Conservation (phyloP, 2,888 invertebrate species). For the Hermaeophaga mercurialis region DNA sequence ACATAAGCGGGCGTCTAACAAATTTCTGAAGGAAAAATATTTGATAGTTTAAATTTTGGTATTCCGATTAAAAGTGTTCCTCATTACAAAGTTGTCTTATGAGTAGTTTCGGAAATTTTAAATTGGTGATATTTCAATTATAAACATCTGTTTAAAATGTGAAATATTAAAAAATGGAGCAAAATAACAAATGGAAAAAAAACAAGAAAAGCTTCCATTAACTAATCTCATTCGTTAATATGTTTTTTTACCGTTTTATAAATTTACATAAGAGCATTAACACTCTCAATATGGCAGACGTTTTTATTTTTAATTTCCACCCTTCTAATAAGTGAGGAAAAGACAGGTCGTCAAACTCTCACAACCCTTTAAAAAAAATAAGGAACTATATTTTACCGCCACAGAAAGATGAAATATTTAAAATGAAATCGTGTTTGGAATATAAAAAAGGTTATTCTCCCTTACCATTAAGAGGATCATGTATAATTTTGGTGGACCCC, state of each 20-base stretch:
- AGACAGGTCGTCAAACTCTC: slow-evolving; percentile 35
- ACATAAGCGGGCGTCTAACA: slow-evolving; percentile 33
- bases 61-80: too few species aligned
- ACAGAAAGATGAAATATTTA: slow-evolving; percentile 27
- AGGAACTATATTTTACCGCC: slow-evolving; percentile 38
- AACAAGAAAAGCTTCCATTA: too few species aligned
- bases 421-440: slow-evolving; percentile 4
- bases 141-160: too few species aligned
- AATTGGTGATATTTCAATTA: too few species aligned
- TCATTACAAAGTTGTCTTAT: too few species aligned
- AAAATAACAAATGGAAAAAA: too few species aligned
- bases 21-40: too few species aligned
- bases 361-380: slow-evolving; percentile 40
- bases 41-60: too few species aligned
- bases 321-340: slow-evolving; percentile 18
- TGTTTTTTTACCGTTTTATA: slow-evolving; percentile 25
- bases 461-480: background rate
- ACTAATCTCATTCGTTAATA: too few species aligned
- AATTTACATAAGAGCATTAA: slow-evolving; percentile 23
- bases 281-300: slow-evolving; percentile 31
- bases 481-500: too few species aligned
- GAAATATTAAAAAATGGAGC: too few species aligned
- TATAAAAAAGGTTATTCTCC: background rate
- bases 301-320: slow-evolving; percentile 30
- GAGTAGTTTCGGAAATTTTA: too few species aligned